A percentile compares a stretch with the other conserved stretches of the same genome.
Conservation (phyloP, 1,140 invertebrate species). For the Schlechtendalia chinensis region DNA sequence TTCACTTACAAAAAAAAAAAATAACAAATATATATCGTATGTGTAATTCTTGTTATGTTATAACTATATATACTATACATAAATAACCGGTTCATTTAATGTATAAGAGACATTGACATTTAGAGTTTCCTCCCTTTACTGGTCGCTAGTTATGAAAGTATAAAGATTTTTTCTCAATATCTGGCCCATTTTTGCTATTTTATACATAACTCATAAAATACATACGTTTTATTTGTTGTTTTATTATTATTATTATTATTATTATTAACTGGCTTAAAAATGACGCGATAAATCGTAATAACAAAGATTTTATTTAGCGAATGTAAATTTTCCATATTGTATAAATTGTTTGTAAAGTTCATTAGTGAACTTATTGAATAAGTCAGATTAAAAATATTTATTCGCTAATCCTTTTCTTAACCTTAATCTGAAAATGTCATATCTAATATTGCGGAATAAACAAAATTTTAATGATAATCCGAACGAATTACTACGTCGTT, state of each 20-base stretch:
- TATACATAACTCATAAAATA: not conserved
- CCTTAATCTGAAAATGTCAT: not conserved
- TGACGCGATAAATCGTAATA: not conserved
- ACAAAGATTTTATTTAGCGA: not conserved
- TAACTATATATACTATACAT: slow-evolving; percentile 14
- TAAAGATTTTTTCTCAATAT: slow-evolving; percentile 13
- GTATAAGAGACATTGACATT: slow-evolving; percentile 30
- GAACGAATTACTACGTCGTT: too few species aligned
- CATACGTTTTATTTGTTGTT: not conserved
- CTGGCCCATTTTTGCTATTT: slow-evolving; percentile 6
- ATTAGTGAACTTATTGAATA: too few species aligned
- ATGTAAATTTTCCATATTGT: not conserved
- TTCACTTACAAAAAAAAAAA: not conserved
- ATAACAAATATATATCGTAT: not conserved
- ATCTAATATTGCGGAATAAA: too few species aligned
- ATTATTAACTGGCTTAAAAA: not conserved
- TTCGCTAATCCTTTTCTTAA: not conserved
- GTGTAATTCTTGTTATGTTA: not conserved
- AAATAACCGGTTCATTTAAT: slow-evolving; percentile 1
- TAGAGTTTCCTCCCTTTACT: slow-evolving; percentile 32
- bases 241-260: not conserved
- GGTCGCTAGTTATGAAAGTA: not conserved
- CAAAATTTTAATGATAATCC: too few species aligned
- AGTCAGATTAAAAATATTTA: not conserved
- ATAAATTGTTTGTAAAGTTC: not conserved